A percentile compares a stretch with the other conserved stretches of the same genome.
These are phyloP conservation scores for Blomia tropicalis DNA, from an alignment of 2,888 invertebrate species.

Conservation along the genomic window DNA sequence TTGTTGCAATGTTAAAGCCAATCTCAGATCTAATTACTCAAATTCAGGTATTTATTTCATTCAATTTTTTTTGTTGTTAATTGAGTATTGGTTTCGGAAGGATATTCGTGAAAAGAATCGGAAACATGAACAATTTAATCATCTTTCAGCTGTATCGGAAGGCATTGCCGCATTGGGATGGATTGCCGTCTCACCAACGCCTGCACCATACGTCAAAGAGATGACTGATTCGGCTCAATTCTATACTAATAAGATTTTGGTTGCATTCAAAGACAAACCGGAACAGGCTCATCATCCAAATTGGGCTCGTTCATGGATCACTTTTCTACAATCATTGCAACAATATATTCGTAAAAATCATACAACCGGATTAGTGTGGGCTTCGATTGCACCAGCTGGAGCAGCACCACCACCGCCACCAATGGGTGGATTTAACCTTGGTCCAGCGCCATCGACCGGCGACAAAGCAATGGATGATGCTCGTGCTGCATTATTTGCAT, in stretches of 20 bases:
- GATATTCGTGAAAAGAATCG: conserved; percentile 71
- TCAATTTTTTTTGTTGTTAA: conserved; percentile 42
- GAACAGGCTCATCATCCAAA: conserved; percentile 59
- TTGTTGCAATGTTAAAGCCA: conserved; percentile 50
- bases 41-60: neutral
- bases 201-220: conserved; percentile 90
- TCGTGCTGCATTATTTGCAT: conserved; percentile 67
- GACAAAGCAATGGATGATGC: conserved; percentile 45
- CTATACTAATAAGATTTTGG: conserved; percentile 90
- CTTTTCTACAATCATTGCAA: conserved; percentile 66
- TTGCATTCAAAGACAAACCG: conserved; percentile 93
- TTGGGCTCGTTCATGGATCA: conserved; percentile 86
- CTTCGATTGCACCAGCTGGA: conserved; percentile 24
- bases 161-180: conserved; percentile 90
- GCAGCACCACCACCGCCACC: conserved; percentile 45
- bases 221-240: conserved; percentile 96
- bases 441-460: conserved; percentile 38
- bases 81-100: no score
- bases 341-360: conserved; percentile 82
- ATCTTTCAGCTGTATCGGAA: conserved; percentile 86
- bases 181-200: conserved; percentile 81
- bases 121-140: conserved; percentile 71
- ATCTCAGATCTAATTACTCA: conserved; percentile 47
- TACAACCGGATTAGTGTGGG: conserved; percentile 93
- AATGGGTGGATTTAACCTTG: conserved; percentile 34